Percentiles rank a stretch among this genome's conserved stretches.
phyloP scores from a whole-genome alignment of 2,113 vertebrate genomes.

The Chinchilla lanigera region DNA sequence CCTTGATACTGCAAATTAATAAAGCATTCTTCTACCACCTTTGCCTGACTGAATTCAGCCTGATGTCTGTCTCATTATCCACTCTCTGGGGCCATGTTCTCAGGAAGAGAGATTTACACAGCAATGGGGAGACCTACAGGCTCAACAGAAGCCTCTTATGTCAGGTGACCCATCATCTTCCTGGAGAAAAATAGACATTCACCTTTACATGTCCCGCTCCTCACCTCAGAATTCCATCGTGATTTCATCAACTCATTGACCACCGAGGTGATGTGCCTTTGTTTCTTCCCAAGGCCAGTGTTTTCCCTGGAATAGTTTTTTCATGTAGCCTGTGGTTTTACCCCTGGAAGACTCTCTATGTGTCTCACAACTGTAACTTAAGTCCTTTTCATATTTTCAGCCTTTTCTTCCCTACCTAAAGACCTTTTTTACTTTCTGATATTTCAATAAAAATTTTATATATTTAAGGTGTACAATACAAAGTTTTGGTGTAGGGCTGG shows the following conservation, averaged over 20 bases:
- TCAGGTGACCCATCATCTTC: background rate
- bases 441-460: background rate
- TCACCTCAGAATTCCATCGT: background rate
- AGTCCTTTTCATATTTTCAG: background rate
- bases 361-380: background rate
- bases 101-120: background rate
- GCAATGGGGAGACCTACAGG: background rate
- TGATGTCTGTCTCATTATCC: background rate
- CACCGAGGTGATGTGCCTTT: rapidly evolving
- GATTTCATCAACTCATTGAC: background rate
- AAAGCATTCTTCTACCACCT: background rate
- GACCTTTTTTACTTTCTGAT: background rate
- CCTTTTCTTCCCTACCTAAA: background rate
- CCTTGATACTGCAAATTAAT: background rate
- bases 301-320: background rate
- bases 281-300: background rate
- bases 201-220: background rate
- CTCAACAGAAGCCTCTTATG: background rate
- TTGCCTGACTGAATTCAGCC: background rate
- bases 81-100: background rate
- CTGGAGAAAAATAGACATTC: background rate
- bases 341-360: background rate
- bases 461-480: background rate
- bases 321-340: background rate
- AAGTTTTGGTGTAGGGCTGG: background rate